Evolutionary conservation across 2,797 vertebrate genomes (phyloP).

Genomic region (Mormyrus hasselquistii): DNA sequence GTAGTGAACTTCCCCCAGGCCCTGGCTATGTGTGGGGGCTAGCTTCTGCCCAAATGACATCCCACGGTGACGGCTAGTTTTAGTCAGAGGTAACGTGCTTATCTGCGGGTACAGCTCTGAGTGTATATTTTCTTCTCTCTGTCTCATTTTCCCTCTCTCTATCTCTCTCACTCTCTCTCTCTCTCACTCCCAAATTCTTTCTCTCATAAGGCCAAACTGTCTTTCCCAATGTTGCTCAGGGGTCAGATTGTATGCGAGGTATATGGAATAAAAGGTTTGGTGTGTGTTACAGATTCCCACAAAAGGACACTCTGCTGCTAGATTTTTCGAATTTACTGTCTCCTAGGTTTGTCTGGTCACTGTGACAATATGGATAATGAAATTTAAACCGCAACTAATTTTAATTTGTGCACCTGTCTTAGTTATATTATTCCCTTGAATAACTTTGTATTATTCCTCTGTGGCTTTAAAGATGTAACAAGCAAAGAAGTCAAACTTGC

Average conservation of each 20-base stretch:
- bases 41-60: conserved; percentile 38
- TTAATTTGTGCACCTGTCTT: not conserved
- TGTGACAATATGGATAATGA: not conserved
- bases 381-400: not conserved
- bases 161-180: not conserved
- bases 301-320: not conserved
- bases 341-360: not conserved
- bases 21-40: conserved; percentile 34
- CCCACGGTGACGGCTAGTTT: conserved; percentile 23
- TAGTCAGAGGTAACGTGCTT: not conserved
- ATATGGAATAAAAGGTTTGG: not conserved
- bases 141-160: not conserved
- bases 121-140: conserved; percentile 8
- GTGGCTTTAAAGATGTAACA: not conserved
- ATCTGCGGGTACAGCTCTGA: not conserved
- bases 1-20: conserved; percentile 25
- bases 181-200: conserved; percentile 28
- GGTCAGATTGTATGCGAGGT: conserved; percentile 30
- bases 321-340: not conserved
- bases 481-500: not conserved
- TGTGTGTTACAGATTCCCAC: not conserved
- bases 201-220: conserved; percentile 2
- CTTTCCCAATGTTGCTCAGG: conserved; percentile 26
- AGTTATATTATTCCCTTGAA: not conserved
- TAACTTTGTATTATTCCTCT: not conserved